Base-by-base conservation (phyloP, 2,113 vertebrate species). In the Peucedramus taeniatus region DNA sequence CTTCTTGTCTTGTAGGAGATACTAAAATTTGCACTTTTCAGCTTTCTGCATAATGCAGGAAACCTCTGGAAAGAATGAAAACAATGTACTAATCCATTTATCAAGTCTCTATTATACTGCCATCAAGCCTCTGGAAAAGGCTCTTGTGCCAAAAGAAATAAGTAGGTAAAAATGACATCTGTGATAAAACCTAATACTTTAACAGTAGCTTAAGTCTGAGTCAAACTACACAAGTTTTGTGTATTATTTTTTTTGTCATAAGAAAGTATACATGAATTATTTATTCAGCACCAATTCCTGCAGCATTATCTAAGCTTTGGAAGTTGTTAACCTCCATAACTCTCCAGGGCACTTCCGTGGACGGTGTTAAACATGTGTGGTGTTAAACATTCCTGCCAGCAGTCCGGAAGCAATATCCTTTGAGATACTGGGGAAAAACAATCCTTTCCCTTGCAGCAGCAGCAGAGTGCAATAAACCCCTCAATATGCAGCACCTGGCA, bases 21-120 rank as follows among this genome's bases (percentile, higher is more conserved):
- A 42, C 7, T 65, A 72, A 90, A 69, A 53, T 69, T 33, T 61
- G 5, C 35, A 76, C 40, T 80, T 72, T 87, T 61, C 5, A 68
- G 20, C 66, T 91, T 76, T 49, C 83, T 75, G 10, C 24, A 83
- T 79, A 81, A 75, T 87, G 68, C 61, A 88, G 27, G 44, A 92
- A 96, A 87, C 56, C 51, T 60, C 65, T 92, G 18, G 39, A 74
- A 95, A 94, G 90, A 71, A 68, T 18, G 42, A 83, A 93, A 92
- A 51, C 30, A 28, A 31, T 35, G 27, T 69, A 83, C 31, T 64
- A 59, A 76, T 49, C 57, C 27, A 2, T 83, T 94, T 93, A 94
- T 92, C 95, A 97, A 92, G 37, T 88, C 90, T 87, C 59, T 72
- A 33, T 95, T 89, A 47, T 59, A 37, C 7, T 84, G n/a, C 56